Evolutionary conservation across 2,888 invertebrate species (phyloP).

Genomic region (Liodrosophila aerea): DNA sequence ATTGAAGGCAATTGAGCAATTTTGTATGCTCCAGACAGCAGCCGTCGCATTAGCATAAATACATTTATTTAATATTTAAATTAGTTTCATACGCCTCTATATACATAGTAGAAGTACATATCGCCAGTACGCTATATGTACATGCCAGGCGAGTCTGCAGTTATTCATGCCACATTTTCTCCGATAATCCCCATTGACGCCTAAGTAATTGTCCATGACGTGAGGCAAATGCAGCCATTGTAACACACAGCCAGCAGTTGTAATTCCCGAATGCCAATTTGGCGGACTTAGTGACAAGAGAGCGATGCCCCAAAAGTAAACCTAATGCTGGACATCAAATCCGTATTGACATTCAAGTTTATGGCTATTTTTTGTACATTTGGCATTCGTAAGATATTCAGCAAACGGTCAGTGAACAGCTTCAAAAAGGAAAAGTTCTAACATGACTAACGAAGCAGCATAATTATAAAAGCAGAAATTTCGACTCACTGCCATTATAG

Average conservation of each 20-base stretch:
- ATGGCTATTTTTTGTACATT: slow-evolving; percentile 4
- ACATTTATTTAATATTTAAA: slow-evolving; percentile 75
- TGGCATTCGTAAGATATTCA: background rate
- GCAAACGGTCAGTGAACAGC: background rate
- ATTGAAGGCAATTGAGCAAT: slow-evolving; percentile 72
- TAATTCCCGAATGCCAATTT: slow-evolving; percentile 26
- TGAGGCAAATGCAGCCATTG: slow-evolving; percentile 32
- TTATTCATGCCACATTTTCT: slow-evolving; percentile 31
- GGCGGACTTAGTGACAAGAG: slow-evolving; percentile 23
- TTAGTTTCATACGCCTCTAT: slow-evolving; percentile 55
- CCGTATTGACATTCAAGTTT: slow-evolving; percentile 28
- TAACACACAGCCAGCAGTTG: slow-evolving; percentile 7
- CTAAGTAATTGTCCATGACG: slow-evolving; percentile 53
- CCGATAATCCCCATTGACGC: slow-evolving; percentile 54
- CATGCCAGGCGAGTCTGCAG: slow-evolving; percentile 16
- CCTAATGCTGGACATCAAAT: slow-evolving; percentile 22
- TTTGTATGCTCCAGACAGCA: slow-evolving; percentile 38
- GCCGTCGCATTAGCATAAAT: slow-evolving; percentile 68
- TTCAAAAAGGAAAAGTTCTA: too few species aligned
- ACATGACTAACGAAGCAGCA: background rate
- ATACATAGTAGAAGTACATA: slow-evolving; percentile 50
- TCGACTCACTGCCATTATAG: too few species aligned
- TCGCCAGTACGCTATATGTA: background rate
- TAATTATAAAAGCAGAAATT: background rate
- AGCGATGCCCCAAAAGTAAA: slow-evolving; percentile 7